Evolutionary conservation across 64 coral and sea anemone species (phyloP).

Genomic region (Porites lutea): DNA sequence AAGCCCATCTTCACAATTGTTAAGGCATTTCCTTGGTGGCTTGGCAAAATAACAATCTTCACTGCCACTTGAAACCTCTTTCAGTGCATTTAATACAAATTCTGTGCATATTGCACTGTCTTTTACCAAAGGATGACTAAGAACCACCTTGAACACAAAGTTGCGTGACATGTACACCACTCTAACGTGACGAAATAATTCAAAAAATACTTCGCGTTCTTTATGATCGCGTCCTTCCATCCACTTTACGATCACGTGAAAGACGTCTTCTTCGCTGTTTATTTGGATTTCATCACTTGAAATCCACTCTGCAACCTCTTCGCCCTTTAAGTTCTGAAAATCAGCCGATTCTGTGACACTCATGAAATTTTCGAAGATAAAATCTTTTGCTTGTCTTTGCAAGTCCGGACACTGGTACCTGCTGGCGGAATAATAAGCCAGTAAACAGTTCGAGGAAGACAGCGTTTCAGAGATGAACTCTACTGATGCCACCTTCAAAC

Average conservation of each 20-base stretch:
- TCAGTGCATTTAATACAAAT: slow-evolving; percentile 49
- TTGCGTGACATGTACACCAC: slow-evolving; percentile 23
- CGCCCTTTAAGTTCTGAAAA: slow-evolving; percentile 25
- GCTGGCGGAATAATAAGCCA: background rate
- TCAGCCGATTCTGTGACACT: slow-evolving; percentile 6
- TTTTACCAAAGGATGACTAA: slow-evolving; percentile 44
- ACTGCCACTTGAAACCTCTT: slow-evolving; percentile 29
- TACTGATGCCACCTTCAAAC: slow-evolving; percentile 9
- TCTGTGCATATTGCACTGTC: slow-evolving; percentile 24
- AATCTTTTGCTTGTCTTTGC: background rate
- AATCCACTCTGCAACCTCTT: slow-evolving; percentile 16
- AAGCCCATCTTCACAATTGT: slow-evolving; percentile 34
- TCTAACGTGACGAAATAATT: slow-evolving; percentile 33
- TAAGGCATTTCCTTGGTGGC: slow-evolving; percentile 54
- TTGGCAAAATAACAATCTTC: slow-evolving; percentile 17
- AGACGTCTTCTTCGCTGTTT: slow-evolving; percentile 31
- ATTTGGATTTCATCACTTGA: slow-evolving; percentile 37
- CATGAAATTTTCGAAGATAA: slow-evolving; percentile 17
- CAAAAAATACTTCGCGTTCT: background rate
- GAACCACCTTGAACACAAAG: slow-evolving; percentile 43
- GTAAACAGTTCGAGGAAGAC: slow-evolving; percentile 14
- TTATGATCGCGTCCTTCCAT: background rate
- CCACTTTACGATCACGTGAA: slow-evolving; percentile 45
- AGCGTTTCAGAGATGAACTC: slow-evolving; percentile 25
- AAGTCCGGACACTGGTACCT: slow-evolving; percentile 23